Evolutionary conservation across 2,888 invertebrate genomes (phyloP).

Genomic region (Cephonodes hylas): DNA sequence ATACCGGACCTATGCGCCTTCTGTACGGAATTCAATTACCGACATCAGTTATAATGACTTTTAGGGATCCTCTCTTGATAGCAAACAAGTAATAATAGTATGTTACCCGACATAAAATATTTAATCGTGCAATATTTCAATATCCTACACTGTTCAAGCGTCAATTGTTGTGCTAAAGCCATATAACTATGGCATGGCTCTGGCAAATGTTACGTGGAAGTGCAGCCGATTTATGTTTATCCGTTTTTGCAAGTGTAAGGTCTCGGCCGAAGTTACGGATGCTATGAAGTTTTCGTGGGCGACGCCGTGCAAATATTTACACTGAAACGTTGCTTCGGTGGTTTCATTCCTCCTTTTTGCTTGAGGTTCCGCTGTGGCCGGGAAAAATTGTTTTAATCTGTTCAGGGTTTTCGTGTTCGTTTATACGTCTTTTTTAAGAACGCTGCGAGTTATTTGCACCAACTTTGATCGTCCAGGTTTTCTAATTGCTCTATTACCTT

Average conservation of each 20-base stretch:
- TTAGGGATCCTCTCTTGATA: conserved; percentile 37
- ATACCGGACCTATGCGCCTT: conserved; percentile 48
- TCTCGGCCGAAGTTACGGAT: conserved; percentile 56
- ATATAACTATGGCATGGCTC: not conserved
- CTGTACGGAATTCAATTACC: conserved; percentile 71
- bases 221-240: not conserved
- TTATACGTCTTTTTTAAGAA: conserved; percentile 41
- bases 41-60: conserved; percentile 48
- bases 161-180: not conserved
- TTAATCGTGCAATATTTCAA: not conserved
- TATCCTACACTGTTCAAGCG: not conserved
- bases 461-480: conserved; percentile 23
- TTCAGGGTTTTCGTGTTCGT: conserved; percentile 45
- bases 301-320: conserved; percentile 69
- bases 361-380: conserved; percentile 58
- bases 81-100: not conserved
- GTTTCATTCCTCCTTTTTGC: conserved; percentile 56
- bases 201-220: not conserved
- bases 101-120: not conserved
- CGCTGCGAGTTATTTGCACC: conserved; percentile 31
- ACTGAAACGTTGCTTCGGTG: conserved; percentile 57
- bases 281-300: conserved; percentile 66
- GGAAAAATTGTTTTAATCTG: conserved; percentile 56
- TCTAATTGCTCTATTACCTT: not conserved
- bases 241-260: conserved; percentile 60